Conservation (phyloP, 2,888 invertebrate species). For the Clitarchus hookeri region DNA sequence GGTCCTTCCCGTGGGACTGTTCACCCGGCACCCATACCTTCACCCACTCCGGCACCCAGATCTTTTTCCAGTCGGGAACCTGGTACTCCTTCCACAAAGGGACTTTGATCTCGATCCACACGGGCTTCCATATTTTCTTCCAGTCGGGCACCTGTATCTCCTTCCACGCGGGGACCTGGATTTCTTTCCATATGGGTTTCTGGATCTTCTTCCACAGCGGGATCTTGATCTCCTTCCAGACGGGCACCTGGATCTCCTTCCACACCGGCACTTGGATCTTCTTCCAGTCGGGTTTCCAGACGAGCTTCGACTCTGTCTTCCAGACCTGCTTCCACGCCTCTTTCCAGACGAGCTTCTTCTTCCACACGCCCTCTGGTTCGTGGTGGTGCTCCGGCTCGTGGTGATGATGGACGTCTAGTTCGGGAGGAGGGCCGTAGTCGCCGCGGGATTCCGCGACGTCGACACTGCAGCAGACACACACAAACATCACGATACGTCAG, state of each 20-base stretch:
- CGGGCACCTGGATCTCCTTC: constrained; percentile 60
- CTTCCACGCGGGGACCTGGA: constrained; percentile 71
- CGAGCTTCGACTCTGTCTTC: constrained; percentile 75
- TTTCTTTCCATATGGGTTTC: constrained; percentile 72
- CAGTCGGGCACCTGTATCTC: constrained; percentile 72
- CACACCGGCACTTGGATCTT: constrained; percentile 67
- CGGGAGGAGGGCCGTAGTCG: constrained; percentile 36
- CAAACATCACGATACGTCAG: neutral
- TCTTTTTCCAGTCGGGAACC: constrained; percentile 71
- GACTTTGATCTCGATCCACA: constrained; percentile 67
- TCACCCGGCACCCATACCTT: constrained; percentile 66
- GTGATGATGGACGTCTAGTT: constrained; percentile 27
- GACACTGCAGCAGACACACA: constrained; percentile 23
- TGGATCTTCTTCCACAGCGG: constrained; percentile 77
- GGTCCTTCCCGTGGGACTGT: constrained; percentile 66
- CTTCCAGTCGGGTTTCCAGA: constrained; percentile 75
- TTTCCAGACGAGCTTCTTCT: constrained; percentile 83
- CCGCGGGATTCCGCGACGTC: constrained; percentile 32
- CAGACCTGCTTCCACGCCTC: constrained; percentile 78
- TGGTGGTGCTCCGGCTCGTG: constrained; percentile 51
- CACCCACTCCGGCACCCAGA: constrained; percentile 71
- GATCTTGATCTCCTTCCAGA: constrained; percentile 81
- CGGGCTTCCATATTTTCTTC: constrained; percentile 69
- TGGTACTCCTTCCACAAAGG: constrained; percentile 69
- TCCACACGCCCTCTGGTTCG: constrained; percentile 73